Evolutionary conservation across 1,140 invertebrate species (phyloP).

Genomic region (Rhynchophorus ferrugineus): DNA sequence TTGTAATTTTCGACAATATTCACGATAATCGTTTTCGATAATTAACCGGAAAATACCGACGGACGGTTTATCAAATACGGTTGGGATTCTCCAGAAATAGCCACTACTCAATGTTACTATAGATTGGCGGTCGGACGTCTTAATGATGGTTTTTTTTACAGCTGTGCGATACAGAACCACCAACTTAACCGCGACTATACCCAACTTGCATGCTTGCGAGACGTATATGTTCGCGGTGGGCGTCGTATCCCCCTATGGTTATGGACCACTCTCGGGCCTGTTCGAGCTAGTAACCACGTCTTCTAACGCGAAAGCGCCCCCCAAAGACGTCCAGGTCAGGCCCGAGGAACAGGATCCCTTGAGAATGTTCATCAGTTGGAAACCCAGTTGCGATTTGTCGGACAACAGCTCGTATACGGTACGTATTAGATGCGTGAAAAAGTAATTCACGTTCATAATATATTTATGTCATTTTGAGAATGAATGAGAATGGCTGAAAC

Average conservation of each 20-base stretch:
- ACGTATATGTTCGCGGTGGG: slow-evolving; percentile 67
- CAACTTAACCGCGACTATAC: slow-evolving; percentile 50
- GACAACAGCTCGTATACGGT: slow-evolving; percentile 28
- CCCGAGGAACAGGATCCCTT: slow-evolving; percentile 23
- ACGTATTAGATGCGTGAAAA: slow-evolving; percentile 11
- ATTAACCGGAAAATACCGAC: no score
- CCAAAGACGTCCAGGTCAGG: slow-evolving; percentile 46
- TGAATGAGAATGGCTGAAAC: neutral
- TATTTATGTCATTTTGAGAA: neutral
- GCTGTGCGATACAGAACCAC: slow-evolving; percentile 49
- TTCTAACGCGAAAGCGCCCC: slow-evolving; percentile 52
- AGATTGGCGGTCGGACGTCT: no score
- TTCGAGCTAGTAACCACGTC: slow-evolving; percentile 51
- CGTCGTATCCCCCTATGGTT: slow-evolving; percentile 52
- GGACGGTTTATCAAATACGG: no score
- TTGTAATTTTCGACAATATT: no score
- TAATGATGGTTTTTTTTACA: no score
- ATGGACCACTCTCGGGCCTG: slow-evolving; percentile 53
- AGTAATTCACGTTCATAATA: neutral
- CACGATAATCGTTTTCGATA: no score
- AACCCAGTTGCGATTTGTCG: slow-evolving; percentile 40
- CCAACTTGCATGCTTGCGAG: slow-evolving; percentile 61
- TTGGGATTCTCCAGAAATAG: no score
- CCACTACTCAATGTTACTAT: no score
- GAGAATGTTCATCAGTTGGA: slow-evolving; percentile 43